These are phyloP conservation scores for Eupithecia tripunctaria DNA, from an alignment of 2,888 invertebrate genomes.

Conservation along the genomic window DNA sequence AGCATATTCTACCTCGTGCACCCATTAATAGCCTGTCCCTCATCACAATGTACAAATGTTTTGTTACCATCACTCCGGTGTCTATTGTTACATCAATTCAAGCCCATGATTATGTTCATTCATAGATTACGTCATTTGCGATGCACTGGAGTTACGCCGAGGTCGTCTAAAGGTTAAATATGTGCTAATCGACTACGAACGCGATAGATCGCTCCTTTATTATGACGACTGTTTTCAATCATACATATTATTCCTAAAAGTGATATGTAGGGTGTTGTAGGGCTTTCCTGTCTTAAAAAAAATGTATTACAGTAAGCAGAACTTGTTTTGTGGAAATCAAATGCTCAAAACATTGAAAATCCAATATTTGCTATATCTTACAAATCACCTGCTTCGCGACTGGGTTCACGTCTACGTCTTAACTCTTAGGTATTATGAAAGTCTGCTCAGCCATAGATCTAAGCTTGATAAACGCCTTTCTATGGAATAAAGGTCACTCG, in stretches of 20 bases:
- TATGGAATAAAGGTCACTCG: no score
- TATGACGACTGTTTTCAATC: not conserved
- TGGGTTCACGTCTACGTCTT: not conserved
- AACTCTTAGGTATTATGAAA: not conserved
- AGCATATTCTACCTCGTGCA: not conserved
- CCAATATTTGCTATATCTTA: not conserved
- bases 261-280: not conserved
- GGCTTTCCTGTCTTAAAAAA: no score
- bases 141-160: conserved; percentile 33
- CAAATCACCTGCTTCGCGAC: not conserved
- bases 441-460: no score
- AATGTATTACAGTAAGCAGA: not conserved
- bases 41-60: conserved; percentile 33
- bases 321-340: not conserved
- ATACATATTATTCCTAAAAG: not conserved
- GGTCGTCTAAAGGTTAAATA: conserved; percentile 38
- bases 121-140: conserved; percentile 41
- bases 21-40: conserved; percentile 20
- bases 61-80: conserved; percentile 26
- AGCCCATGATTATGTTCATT: conserved; percentile 42
- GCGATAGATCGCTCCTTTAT: conserved; percentile 17
- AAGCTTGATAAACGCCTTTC: no score
- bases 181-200: conserved; percentile 30
- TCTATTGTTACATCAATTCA: conserved; percentile 37
- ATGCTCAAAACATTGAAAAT: not conserved